Conservation (phyloP, 2,888 invertebrate genomes). For the Megastigmus dorsalis region DNA sequence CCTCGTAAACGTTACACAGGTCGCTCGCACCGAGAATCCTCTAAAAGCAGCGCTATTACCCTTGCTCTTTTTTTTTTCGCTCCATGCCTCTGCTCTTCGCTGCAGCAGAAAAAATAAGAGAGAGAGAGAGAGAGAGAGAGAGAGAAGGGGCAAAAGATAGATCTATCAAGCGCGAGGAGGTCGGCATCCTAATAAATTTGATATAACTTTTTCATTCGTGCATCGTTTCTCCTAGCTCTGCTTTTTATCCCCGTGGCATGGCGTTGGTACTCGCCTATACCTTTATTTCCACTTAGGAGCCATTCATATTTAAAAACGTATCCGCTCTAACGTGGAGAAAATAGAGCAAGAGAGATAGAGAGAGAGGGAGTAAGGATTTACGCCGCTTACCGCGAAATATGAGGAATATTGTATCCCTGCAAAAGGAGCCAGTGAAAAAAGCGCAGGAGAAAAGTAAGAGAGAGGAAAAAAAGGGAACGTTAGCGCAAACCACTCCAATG, state of each 20-base stretch:
- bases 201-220: not conserved
- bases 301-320: constrained; percentile 57
- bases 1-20: not conserved
- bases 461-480: constrained; percentile 7
- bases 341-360: too few relatives aligned
- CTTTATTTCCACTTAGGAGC: constrained; percentile 65
- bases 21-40: too few relatives aligned
- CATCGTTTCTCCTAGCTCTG: not conserved
- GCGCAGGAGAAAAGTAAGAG: not conserved
- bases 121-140: not conserved
- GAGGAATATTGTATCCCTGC: constrained; percentile 9
- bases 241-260: not conserved
- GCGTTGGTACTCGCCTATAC: constrained; percentile 22
- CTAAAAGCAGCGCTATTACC: too few relatives aligned
- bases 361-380: constrained; percentile 6
- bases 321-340: not conserved
- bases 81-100: too few relatives aligned
- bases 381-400: not conserved
- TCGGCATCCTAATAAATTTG: constrained; percentile 26
- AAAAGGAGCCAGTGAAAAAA: not conserved
- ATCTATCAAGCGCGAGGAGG: constrained; percentile 9
- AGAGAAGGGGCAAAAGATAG: not conserved
- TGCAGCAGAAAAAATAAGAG: not conserved
- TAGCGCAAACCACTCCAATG: constrained; percentile 2
- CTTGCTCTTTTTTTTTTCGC: too few relatives aligned